Conservation (phyloP, 2,797 vertebrate species). For the Zonotrichia albicollis region DNA sequence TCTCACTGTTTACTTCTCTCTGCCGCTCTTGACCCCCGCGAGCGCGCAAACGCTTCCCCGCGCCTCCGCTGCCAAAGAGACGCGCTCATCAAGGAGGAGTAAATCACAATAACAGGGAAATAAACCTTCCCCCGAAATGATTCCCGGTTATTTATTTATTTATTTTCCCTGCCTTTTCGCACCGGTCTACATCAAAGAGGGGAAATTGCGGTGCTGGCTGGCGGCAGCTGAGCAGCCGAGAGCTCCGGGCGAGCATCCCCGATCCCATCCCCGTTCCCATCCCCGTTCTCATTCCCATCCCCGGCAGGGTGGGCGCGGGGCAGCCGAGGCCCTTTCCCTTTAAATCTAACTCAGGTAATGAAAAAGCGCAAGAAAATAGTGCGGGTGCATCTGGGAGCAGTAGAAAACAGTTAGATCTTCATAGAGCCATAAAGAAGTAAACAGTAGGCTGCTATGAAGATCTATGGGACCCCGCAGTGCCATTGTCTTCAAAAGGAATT, state of each 20-base stretch:
- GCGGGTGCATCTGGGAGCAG: slow-evolving; percentile 73
- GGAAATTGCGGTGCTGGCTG: background rate
- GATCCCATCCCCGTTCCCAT: too few relatives aligned
- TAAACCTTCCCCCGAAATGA: slow-evolving; percentile 52
- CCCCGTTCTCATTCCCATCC: background rate
- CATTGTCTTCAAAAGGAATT: slow-evolving; percentile 97
- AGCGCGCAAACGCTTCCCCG: background rate
- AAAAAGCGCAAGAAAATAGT: slow-evolving; percentile 50
- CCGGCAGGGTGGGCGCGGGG: background rate
- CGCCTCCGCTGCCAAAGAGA: background rate
- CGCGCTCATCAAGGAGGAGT: slow-evolving; percentile 49
- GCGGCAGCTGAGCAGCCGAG: background rate
- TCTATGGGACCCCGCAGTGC: slow-evolving; percentile 92
- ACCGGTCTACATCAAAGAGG: background rate
- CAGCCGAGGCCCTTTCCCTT: background rate
- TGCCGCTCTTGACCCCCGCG: slow-evolving; percentile 34
- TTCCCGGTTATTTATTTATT: background rate
- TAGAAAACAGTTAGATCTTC: slow-evolving; percentile 76
- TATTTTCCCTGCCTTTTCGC: background rate
- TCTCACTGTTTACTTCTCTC: slow-evolving; percentile 1
- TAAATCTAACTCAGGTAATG: slow-evolving; percentile 68
- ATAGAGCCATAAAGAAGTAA: slow-evolving; percentile 78
- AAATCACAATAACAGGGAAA: slow-evolving; percentile 63
- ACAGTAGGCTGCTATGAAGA: slow-evolving; percentile 88
- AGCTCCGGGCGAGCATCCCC: background rate